phyloP scores from a whole-genome alignment of 64 coral and sea anemone species.

The Actinia equina region DNA sequence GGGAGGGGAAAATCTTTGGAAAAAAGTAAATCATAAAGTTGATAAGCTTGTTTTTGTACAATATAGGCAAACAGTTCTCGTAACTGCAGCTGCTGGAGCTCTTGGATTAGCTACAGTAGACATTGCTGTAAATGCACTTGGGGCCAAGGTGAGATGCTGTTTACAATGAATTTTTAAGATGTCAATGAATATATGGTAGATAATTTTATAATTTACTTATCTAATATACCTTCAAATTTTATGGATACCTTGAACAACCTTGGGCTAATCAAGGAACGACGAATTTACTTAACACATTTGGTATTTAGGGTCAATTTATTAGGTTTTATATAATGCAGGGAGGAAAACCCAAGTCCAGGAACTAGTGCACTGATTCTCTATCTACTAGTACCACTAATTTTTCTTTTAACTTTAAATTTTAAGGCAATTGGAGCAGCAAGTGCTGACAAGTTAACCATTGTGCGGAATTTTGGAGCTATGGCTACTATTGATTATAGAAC shows the following conservation, averaged over 20 bases:
- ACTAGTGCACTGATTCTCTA: neutral
- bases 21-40: neutral
- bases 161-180: too few species aligned
- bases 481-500: conserved; percentile 54
- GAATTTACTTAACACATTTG: too few species aligned
- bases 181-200: too few species aligned
- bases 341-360: too few species aligned
- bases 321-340: too few species aligned
- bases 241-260: too few species aligned
- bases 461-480: conserved; percentile 36
- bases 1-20: neutral
- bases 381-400: neutral
- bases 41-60: neutral
- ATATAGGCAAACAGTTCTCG: conserved; percentile 73
- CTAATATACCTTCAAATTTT: too few species aligned
- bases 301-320: too few species aligned
- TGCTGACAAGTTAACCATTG: conserved; percentile 43
- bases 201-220: too few species aligned
- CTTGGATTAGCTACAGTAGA: conserved; percentile 89
- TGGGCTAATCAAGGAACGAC: too few species aligned
- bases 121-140: conserved; percentile 75
- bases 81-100: conserved; percentile 88
- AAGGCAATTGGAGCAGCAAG: conserved; percentile 77
- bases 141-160: conserved; percentile 59
- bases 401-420: neutral